A percentile compares a stretch with the other conserved stretches of the same genome.
phyloP scores from a whole-genome alignment of 2,888 invertebrate genomes.

The Capitulum mitella region DNA sequence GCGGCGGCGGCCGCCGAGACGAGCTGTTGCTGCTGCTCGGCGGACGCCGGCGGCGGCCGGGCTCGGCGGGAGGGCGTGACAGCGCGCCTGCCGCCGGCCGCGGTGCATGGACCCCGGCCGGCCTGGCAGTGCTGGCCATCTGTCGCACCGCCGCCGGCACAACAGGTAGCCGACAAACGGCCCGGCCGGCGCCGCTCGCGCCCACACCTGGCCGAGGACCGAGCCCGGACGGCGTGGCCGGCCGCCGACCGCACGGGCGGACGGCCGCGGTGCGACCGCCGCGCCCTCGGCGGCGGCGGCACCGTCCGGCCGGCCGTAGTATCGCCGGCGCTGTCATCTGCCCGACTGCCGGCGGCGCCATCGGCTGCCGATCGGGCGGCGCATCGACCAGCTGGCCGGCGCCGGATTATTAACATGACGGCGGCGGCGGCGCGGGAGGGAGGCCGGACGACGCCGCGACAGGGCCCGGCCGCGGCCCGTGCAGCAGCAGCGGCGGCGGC shows the following conservation, averaged over 20 bases:
- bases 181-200: background rate
- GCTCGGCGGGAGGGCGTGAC: background rate
- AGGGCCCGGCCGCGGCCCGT: background rate
- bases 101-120: background rate
- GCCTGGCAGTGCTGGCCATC: background rate
- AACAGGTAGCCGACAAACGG: conserved; percentile 3
- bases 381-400: background rate
- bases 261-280: too few species aligned
- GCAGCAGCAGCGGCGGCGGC: background rate
- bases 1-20: too few species aligned
- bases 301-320: too few species aligned
- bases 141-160: conserved; percentile 4
- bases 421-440: background rate
- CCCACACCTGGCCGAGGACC: too few species aligned
- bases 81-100: background rate
- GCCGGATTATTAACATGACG: background rate
- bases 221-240: background rate
- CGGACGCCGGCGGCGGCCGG: background rate
- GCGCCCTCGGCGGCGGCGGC: too few species aligned
- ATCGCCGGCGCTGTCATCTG: too few species aligned
- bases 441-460: background rate
- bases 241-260: too few species aligned
- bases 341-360: too few species aligned
- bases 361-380: too few species aligned
- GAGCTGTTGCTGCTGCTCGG: too few species aligned